Base-by-base conservation (phyloP, 2,113 vertebrate genomes). In the Geococcyx californianus region DNA sequence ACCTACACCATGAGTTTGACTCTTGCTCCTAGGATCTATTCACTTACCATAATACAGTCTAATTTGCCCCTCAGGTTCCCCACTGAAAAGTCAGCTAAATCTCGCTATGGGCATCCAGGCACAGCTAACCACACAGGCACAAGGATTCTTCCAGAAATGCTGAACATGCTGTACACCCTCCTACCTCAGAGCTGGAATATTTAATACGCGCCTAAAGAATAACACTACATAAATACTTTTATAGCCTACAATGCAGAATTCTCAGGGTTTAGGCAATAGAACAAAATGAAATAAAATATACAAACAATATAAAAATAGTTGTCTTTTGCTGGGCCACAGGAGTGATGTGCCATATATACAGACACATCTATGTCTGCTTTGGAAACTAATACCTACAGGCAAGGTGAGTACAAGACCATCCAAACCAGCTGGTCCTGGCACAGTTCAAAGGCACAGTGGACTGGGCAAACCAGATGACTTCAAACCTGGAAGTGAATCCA, bases 291-390 rank as follows among this genome's bases (percentile, higher is more conserved):
- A 42, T 13, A 42, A 42, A 42, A 42, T 42, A 42, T 42, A 42
- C 40, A 42, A 42, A 74, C 1, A 40, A 33, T 31, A 29, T 0
- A 26, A 62, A 72, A 78, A 23, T 26, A 63, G 20, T 45, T 42
- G 2, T 52, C 23, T 82, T 84, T n/a, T 82, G 2, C 49, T 68
- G 34, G 14, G 33, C 19, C 23, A 36, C 10, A 21, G 19, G 34
- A 16, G 49, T 31, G 24, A 15, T 0, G 1, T 34, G 38, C 5
- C 10, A 26, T 74, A 9, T 42, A 42, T 17, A 21, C 0, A 0
- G 38, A 31, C 77, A 63, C 14, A 84, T 31, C 16, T 33, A 72
- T 14, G 24, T 34, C 56, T 83, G 49, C 38, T 63, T 42, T 5
- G 9, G 51, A 47, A 81, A 26, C 3, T n/a, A 28, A 16, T 49